These are phyloP conservation scores for Trachurus trachurus DNA, from an alignment of 2,797 vertebrate species.

Conservation along the genomic window DNA sequence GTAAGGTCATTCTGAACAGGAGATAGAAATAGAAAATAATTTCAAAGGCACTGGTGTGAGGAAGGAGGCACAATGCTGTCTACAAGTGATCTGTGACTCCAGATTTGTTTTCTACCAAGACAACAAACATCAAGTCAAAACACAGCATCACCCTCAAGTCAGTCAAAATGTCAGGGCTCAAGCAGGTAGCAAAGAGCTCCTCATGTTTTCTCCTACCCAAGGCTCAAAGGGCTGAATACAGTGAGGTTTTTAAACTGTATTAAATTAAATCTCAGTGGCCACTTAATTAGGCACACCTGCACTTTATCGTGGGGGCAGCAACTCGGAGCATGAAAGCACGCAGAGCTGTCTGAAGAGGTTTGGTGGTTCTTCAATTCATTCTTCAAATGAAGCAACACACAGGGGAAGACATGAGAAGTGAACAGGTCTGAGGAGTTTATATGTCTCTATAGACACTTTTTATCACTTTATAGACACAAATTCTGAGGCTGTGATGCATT, in stretches of 20 bases:
- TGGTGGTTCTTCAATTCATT: background rate
- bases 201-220: background rate
- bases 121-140: background rate
- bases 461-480: too few species aligned
- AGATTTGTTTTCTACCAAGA: background rate
- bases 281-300: background rate
- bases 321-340: background rate
- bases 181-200: too few species aligned
- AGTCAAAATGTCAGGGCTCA: background rate
- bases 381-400: background rate
- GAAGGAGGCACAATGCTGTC: background rate
- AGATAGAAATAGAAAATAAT: background rate
- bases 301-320: background rate
- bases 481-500: rapidly evolving
- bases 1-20: background rate
- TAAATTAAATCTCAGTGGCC: background rate
- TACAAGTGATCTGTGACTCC: background rate
- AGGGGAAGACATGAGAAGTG: background rate
- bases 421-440: background rate
- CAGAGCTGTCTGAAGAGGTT: background rate
- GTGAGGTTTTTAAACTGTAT: background rate
- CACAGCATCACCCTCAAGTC: background rate
- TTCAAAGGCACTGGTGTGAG: background rate
- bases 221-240: background rate
- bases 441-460: background rate